These are phyloP conservation scores for Oligia latruncula DNA, from an alignment of 2,888 invertebrate species.

Conservation along the genomic window DNA sequence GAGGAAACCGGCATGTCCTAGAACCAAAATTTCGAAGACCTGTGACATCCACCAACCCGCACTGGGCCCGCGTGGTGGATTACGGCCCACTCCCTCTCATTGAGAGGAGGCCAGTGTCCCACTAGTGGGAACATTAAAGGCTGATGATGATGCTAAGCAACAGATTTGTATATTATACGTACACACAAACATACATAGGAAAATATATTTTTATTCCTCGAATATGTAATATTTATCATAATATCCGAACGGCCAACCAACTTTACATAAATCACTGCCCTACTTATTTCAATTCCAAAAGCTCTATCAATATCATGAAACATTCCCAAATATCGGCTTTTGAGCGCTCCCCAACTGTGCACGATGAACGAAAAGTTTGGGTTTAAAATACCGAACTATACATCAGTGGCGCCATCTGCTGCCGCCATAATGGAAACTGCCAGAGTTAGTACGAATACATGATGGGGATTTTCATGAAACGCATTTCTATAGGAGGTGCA, in stretches of 20 bases:
- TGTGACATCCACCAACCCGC: too few relatives aligned
- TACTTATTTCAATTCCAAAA: slow-evolving; percentile 43
- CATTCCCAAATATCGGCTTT: slow-evolving; percentile 36
- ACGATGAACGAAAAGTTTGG: slow-evolving; percentile 54
- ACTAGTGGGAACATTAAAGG: too few relatives aligned
- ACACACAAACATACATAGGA: neutral
- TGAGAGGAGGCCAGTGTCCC: too few relatives aligned
- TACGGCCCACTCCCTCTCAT: too few relatives aligned
- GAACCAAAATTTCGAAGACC: too few relatives aligned
- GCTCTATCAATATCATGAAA: slow-evolving; percentile 50
- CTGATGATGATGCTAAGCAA: too few relatives aligned
- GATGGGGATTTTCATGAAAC: slow-evolving; percentile 49
- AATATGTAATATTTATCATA: slow-evolving; percentile 4
- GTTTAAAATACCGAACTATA: slow-evolving; percentile 56
- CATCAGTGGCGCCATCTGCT: slow-evolving; percentile 68
- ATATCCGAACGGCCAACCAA: neutral
- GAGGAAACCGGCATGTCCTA: too few relatives aligned
- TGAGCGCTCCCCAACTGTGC: slow-evolving; percentile 38
- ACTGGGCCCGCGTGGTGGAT: too few relatives aligned
- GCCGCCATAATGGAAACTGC: slow-evolving; percentile 65
- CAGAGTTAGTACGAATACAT: slow-evolving; percentile 56
- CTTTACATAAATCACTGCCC: slow-evolving; percentile 26
- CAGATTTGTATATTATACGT: neutral
- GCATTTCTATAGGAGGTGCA: slow-evolving; percentile 26
- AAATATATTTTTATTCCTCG: neutral